A percentile compares a stretch with the other conserved stretches of the same genome.
phyloP scores from a whole-genome alignment of 2,888 invertebrate species.

The Platypus cylindrus region DNA sequence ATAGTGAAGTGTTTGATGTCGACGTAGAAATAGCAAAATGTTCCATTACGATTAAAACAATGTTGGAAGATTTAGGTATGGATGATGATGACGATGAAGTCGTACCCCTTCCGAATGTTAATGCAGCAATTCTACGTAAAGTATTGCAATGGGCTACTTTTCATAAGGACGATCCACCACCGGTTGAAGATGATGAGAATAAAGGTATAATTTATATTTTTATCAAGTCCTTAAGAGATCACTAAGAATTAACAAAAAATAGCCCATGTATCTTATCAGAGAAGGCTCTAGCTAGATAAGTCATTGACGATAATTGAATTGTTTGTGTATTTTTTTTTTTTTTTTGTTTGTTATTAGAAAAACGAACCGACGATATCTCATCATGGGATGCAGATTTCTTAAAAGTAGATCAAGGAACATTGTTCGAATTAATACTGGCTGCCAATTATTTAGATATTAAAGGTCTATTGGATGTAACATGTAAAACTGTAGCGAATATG shows the following conservation, averaged over 20 bases:
- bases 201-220: constrained; percentile 36
- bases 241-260: no score
- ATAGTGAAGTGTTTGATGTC: constrained; percentile 91
- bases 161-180: constrained; percentile 90
- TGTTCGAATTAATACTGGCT: constrained; percentile 92
- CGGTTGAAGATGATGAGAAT: constrained; percentile 94
- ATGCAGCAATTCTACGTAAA: constrained; percentile 90
- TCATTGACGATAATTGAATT: no score
- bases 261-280: no score
- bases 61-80: constrained; percentile 89
- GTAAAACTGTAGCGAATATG: constrained; percentile 98
- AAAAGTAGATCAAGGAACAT: constrained; percentile 94
- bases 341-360: constrained; percentile 43
- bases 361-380: constrained; percentile 96
- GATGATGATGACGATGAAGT: constrained; percentile 89
- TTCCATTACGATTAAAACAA: constrained; percentile 95
- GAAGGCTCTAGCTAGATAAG: no score
- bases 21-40: constrained; percentile 96
- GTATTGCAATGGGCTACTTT: constrained; percentile 88
- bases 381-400: constrained; percentile 99
- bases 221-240: no score
- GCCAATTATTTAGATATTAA: constrained; percentile 96
- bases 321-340: constrained; percentile 1
- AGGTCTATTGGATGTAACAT: constrained; percentile 90
- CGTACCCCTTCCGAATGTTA: constrained; percentile 94